These are phyloP conservation scores for Crotophaga sulcirostris DNA, from an alignment of 2,113 vertebrate species.

Conservation along the genomic window DNA sequence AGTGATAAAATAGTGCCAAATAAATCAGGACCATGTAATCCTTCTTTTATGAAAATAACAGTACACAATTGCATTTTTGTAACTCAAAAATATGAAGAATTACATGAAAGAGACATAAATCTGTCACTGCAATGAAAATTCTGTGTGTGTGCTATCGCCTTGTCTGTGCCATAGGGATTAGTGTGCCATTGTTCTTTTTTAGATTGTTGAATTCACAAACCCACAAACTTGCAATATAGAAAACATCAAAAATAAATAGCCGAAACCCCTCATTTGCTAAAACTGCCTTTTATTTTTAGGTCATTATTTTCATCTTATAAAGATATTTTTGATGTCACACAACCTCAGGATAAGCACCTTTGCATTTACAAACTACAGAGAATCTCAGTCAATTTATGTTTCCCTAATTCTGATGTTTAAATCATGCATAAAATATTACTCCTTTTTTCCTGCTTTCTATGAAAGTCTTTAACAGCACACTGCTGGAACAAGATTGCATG, in stretches of 20 bases:
- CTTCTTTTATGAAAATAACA: background rate
- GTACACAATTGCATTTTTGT: background rate
- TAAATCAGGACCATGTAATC: background rate
- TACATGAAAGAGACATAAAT: background rate
- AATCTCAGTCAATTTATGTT: background rate
- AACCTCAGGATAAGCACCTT: slow-evolving; percentile 40
- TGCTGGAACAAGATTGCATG: background rate
- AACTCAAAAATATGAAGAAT: background rate
- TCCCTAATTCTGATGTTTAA: background rate
- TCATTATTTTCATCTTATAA: slow-evolving; percentile 26
- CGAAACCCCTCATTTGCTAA: background rate
- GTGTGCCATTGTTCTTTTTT: background rate
- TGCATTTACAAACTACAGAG: slow-evolving; percentile 1
- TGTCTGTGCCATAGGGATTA: background rate
- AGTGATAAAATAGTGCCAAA: background rate
- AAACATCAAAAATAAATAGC: background rate
- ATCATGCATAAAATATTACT: background rate
- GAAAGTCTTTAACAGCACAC: background rate
- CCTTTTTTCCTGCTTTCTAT: background rate
- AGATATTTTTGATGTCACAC: slow-evolving; percentile 2
- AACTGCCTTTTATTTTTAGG: slow-evolving; percentile 35
- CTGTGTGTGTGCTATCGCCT: background rate
- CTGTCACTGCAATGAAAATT: background rate
- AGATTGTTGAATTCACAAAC: background rate
- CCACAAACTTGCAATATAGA: background rate